phyloP scores from a whole-genome alignment of 2,797 vertebrate genomes.

The Sciaenops ocellatus region DNA sequence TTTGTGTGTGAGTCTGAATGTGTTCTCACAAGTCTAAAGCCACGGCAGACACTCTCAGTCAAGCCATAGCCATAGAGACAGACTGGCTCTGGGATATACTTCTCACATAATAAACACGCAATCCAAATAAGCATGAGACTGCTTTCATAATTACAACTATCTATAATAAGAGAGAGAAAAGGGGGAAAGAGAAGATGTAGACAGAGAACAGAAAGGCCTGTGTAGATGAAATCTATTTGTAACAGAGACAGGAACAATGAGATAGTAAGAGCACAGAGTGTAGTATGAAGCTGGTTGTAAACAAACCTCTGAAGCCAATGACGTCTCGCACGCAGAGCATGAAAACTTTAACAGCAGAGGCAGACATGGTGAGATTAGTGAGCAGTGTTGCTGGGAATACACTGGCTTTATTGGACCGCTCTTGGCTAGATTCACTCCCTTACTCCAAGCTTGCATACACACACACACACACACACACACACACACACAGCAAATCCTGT shows the following conservation, averaged over 20 bases:
- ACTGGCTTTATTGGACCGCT: slow-evolving; percentile 29
- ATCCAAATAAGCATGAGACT: background rate
- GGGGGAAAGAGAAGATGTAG: background rate
- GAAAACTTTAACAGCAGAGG: slow-evolving; percentile 50
- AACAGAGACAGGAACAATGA: slow-evolving; percentile 17
- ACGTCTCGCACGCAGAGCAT: slow-evolving; percentile 41
- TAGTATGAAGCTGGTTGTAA: slow-evolving; percentile 28
- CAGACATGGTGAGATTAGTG: slow-evolving; percentile 44
- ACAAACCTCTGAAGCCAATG: slow-evolving; percentile 39
- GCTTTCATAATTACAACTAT: slow-evolving; percentile 5
- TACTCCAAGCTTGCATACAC: background rate
- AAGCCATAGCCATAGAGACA: background rate
- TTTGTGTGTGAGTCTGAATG: no score
- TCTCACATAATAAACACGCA: background rate
- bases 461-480: background rate
- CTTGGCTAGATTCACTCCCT: slow-evolving; percentile 16
- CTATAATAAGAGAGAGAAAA: slow-evolving; percentile 8
- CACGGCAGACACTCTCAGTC: no score
- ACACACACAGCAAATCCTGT: slow-evolving; percentile 44
- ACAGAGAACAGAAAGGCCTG: slow-evolving; percentile 11
- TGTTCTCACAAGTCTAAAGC: no score
- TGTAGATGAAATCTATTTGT: slow-evolving; percentile 44
- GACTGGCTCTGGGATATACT: background rate
- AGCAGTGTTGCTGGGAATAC: slow-evolving; percentile 42
- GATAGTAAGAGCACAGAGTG: slow-evolving; percentile 3